phyloP scores from a whole-genome alignment of 1,140 invertebrate genomes.

The Euglossa dilemma region DNA sequence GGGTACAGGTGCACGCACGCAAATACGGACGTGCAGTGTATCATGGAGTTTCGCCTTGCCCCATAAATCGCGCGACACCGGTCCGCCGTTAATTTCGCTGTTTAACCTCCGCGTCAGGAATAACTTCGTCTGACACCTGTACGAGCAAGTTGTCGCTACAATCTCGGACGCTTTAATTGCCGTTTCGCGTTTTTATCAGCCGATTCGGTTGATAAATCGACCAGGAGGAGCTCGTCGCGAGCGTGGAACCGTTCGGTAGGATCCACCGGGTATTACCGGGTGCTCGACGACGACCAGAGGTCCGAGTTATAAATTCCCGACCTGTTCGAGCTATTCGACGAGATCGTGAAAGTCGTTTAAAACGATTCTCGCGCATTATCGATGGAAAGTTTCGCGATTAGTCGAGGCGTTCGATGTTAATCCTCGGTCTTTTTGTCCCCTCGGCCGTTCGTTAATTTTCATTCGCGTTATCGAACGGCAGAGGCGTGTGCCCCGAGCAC shows the following conservation, averaged over 20 bases:
- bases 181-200: neutral
- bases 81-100: neutral
- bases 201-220: neutral
- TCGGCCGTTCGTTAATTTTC: neutral
- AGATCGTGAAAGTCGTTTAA: no score
- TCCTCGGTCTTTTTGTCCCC: neutral
- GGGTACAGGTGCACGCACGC: conserved; percentile 29
- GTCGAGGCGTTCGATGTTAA: no score
- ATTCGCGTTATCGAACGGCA: neutral
- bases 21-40: neutral
- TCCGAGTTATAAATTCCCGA: no score
- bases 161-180: neutral
- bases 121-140: neutral
- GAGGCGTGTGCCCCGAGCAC: neutral
- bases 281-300: no score
- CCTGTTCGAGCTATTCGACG: no score
- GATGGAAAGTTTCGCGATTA: no score
- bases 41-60: conserved; percentile 5
- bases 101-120: neutral
- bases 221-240: no score
- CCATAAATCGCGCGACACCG: conserved; percentile 16
- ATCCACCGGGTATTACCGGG: no score
- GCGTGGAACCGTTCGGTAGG: no score
- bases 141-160: neutral
- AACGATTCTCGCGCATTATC: no score